Base-by-base conservation (phyloP, 2,797 vertebrate species). In the Tinamus major region DNA sequence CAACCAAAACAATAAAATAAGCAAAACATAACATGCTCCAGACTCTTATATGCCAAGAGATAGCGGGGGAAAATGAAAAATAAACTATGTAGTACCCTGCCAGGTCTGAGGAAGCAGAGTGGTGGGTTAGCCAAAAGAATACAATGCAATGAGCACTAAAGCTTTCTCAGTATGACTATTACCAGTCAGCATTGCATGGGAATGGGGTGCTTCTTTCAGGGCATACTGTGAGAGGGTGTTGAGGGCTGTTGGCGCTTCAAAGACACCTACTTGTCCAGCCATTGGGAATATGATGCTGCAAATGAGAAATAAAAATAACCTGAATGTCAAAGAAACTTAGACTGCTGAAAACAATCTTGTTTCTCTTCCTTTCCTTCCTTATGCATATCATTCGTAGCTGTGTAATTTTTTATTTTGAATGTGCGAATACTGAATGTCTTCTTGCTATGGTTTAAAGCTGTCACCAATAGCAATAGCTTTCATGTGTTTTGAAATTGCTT, bases 401-500 rank as follows among this genome's bases (percentile, higher is more conserved):
- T 58, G 16, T 74, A 48, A 56, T 39, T 68, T 92, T 44, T 82
- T 71, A 35, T 61, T 39, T 11, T 42, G 39, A 3, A 8, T 12
- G 12, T 51, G 6, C 75, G n/a, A 91, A 39, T 10, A 39, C 3
- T 68, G 53, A 75, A 64, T 58, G 2, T 6, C 31, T 71, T 75
- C 23, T 80, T 2, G 0, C 29, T 53, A 10, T 62, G 14, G 71
- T 79, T 41, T 56, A 39, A 81, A 92, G 14, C 4, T 3, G 37
- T 5, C 13, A 26, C 14, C 24, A 53, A 18, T 13, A n/a, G 7
- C 49, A 79, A 7, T 53, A 33, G 33, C 23, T 91, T 49, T 56
- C 27, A 42, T 85, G 69, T 89, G 49, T 39, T 26, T 77, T 80
- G 39, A 72, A 26, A 58, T 13, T n/a, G 4, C 53, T 79, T 91